Base-by-base conservation (phyloP, 53 echinoderm and acorn worm genomes). In the Holothuria scabra region DNA sequence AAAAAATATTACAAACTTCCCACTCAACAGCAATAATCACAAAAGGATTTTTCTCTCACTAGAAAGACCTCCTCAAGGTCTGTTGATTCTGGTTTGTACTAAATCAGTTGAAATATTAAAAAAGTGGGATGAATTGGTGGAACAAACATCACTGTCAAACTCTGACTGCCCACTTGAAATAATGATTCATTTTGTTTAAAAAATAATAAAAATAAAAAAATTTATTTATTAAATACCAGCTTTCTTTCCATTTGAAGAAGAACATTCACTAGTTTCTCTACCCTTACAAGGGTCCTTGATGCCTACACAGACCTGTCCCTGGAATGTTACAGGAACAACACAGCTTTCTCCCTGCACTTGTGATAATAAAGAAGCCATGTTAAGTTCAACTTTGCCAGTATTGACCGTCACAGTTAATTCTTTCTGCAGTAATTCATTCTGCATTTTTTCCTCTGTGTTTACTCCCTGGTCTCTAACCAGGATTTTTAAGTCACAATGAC, bases 401-500 rank as follows among this genome's bases (percentile, higher is more conserved):
- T 78, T 56, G 12, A 78, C 78, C 18, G 13, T 78, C 58, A 78
- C 13, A 14, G 25, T 78, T 14, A 78, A 0, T 52, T 78, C 58
- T 20, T 57, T 78, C 58, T 58, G 31, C 4, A 28, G 8, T 3
- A 28, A 49, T 55, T 19, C 28, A 1, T 58, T 19, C 19, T 78
- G 33, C 2, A 4, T 30, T 12, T 29, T 78, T 29, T 78, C 32
- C 29, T 78, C 78, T 13, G 78, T 78, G 31, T 78, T 78, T 11
- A 57, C 49, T 9, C 59, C 78, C 21, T 78, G 78, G 52, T 78
- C 78, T 57, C 78, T 56, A 28, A 78, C 32, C 1, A 26, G 13
- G n/a, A 78, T 31, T 58, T 33, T 78, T 6, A 78, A 78, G 21
- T 78, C 31, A 29, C 60, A 78, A 21, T 78, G 78, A 21, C 78